These are phyloP conservation scores for Terebella lapidaria DNA, from an alignment of 2,888 invertebrate species.

Conservation along the genomic window DNA sequence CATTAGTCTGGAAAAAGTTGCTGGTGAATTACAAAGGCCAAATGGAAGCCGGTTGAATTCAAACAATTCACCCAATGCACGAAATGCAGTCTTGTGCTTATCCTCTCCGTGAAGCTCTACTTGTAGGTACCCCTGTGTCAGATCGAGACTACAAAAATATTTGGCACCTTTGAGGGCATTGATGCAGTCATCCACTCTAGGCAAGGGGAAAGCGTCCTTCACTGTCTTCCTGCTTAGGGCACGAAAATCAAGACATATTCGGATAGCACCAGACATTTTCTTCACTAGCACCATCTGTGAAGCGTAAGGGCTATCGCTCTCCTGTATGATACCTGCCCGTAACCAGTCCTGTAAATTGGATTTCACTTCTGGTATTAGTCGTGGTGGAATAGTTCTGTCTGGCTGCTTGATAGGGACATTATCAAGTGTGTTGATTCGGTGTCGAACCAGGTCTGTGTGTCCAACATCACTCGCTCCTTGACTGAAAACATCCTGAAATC, in stretches of 20 bases:
- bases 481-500: conserved; percentile 2
- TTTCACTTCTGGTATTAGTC: background rate
- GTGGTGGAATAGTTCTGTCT: background rate
- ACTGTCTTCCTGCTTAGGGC: no score
- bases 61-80: no score
- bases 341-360: background rate
- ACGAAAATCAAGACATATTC: no score
- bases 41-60: no score
- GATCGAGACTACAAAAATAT: no score
- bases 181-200: no score
- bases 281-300: background rate
- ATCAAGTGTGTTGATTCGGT: background rate
- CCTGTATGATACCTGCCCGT: background rate
- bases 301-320: background rate
- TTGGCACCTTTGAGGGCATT: no score
- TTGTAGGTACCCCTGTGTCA: no score
- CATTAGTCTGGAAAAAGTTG: background rate
- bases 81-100: no score
- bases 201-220: no score
- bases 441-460: background rate
- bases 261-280: no score
- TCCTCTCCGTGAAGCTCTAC: no score
- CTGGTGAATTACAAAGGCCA: background rate
- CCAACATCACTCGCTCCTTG: background rate
- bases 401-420: background rate